Evolutionary conservation across 2,113 vertebrate genomes (phyloP).

Genomic region (Zeus faber): DNA sequence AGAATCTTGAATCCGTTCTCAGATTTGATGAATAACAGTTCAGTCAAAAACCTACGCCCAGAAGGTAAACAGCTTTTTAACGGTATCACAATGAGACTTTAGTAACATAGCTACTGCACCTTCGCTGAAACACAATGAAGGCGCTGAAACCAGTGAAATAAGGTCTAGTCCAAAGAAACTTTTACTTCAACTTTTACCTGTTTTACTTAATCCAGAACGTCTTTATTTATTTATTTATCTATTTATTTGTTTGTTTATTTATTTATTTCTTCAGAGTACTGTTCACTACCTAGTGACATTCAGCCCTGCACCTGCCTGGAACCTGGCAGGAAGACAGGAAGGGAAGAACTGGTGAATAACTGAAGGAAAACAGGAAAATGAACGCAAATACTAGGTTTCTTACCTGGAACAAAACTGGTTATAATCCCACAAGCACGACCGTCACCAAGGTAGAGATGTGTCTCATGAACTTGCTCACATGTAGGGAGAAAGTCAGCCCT

Average conservation of each 20-base stretch:
- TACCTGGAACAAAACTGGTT: slow-evolving; percentile 44
- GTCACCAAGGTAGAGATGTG: slow-evolving; percentile 36
- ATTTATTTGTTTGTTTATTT: slow-evolving; percentile 2
- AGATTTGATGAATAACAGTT: slow-evolving; percentile 2
- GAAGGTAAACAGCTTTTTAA: slow-evolving; percentile 35
- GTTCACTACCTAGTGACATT: slow-evolving; percentile 3
- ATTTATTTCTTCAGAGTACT: slow-evolving; percentile 26
- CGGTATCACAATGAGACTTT: not conserved
- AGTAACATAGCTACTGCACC: not conserved
- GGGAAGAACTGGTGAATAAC: not conserved
- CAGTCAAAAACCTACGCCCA: slow-evolving; percentile 24
- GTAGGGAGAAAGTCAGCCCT: slow-evolving; percentile 25
- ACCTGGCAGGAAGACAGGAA: slow-evolving; percentile 1
- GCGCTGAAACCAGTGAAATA: not conserved
- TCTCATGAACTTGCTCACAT: too few species aligned
- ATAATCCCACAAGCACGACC: slow-evolving; percentile 41
- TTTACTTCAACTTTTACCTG: too few species aligned
- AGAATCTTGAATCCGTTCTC: not conserved
- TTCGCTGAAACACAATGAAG: not conserved
- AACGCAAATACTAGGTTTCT: not conserved
- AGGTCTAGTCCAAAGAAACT: not conserved
- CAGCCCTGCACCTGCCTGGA: slow-evolving; percentile 53
- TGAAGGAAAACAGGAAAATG: not conserved
- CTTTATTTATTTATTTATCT: slow-evolving; percentile 17
- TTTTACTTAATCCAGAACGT: not conserved